Evolutionary conservation across 2,113 vertebrate species (phyloP).

Genomic region (Solea solea): DNA sequence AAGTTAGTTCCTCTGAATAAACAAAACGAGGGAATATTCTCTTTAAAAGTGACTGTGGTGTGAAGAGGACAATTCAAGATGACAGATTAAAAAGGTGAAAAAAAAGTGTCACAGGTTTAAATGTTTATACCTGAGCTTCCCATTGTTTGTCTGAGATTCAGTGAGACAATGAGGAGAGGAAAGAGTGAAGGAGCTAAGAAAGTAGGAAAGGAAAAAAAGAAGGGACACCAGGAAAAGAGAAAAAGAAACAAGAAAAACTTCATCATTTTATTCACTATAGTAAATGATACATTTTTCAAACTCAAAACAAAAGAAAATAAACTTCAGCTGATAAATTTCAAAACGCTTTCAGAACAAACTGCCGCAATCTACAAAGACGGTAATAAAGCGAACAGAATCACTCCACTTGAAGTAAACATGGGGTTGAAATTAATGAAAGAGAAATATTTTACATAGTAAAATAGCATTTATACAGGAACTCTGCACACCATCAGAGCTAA

Average conservation of each 20-base stretch:
- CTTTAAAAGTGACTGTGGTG: background rate
- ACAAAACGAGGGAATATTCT: background rate
- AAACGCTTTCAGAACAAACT: too few species aligned
- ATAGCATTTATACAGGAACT: conserved; percentile 40
- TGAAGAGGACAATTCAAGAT: background rate
- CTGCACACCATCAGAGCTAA: conserved; percentile 24
- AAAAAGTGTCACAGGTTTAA: background rate
- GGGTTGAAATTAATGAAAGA: conserved; percentile 29
- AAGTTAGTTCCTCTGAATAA: conserved; percentile 2
- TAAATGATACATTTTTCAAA: conserved; percentile 35
- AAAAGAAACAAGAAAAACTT: conserved; percentile 34
- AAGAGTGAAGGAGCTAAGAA: conserved; percentile 1
- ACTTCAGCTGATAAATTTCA: conserved; percentile 9
- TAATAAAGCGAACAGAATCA: background rate
- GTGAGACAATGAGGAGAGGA: conserved; percentile 11
- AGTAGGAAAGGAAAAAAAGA: background rate
- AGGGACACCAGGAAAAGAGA: conserved; percentile 37
- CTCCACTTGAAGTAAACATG: conserved; percentile 45
- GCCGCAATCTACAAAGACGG: conserved; percentile 9
- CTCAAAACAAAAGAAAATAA: conserved; percentile 34
- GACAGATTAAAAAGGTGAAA: conserved; percentile 3
- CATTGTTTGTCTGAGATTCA: conserved; percentile 35
- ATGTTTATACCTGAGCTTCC: conserved; percentile 39
- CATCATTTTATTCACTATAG: conserved; percentile 58
- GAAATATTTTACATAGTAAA: conserved; percentile 51